Evolutionary conservation across 1,140 invertebrate species (phyloP), one percentile per base, ranked within the genome.

Genomic region (Heliconius hewitsoni): DNA sequence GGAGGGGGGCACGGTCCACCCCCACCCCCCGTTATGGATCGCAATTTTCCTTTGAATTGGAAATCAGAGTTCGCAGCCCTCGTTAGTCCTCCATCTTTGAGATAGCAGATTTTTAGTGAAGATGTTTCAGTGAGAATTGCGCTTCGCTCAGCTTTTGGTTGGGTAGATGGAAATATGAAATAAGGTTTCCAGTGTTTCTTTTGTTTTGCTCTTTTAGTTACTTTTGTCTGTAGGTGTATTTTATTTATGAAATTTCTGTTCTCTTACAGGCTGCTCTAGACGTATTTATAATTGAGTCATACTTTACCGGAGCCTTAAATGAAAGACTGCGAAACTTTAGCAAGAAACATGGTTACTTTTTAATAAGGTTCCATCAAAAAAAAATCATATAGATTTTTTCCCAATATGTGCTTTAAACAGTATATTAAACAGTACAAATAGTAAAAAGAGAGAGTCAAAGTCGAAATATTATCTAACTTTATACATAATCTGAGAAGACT

Each of bases 1-100:
- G 89, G 34, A 37, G 34, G 86, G 83, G 86, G 88, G 89, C 95
- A 92, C 89, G 93, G 91, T 90, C 93, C 88, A 92, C 87, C 87
- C 89, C 85, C 90, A 82, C 86, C 86, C 86, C 86, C 88, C 88
- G 90, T 94, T 94, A 94, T 94, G 91, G 92, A 95, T 95, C 94
- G 94, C 94, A 95, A 95, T 95, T 95, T 95, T 94, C 93, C 93
- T 94, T 94, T 94, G 94, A 95, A 95, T 95, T 93, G 94, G 93
- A 95, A 95, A 95, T 95, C 94, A 95, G 92, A 94, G 94, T 86
- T 86, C 82, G 83, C 76, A 79, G 80, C 82, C 82, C 87, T 91
- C 90, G 89, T 93, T 94, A 94, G 92, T 88, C 89, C 89, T 90
- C 87, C 91, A 89, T 93, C 92, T 91, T 91, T 86, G 84, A 86